These are phyloP conservation scores for Heliconius ismenius DNA, from an alignment of 2,888 invertebrate genomes.

Conservation along the genomic window DNA sequence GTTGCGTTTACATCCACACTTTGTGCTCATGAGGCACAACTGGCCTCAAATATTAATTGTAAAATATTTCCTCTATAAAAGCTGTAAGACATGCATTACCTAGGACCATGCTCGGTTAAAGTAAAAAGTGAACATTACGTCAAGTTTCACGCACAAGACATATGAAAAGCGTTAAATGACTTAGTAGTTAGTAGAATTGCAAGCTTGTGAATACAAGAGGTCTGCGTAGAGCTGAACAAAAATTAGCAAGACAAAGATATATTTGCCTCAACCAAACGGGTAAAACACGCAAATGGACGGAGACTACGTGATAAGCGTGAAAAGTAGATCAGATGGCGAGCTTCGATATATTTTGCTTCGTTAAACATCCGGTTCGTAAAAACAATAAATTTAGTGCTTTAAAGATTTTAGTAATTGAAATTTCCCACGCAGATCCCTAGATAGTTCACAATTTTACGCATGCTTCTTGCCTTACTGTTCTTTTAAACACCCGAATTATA, in stretches of 20 bases:
- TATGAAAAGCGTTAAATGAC: constrained; percentile 6
- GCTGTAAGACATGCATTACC: constrained; percentile 46
- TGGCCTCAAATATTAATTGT: constrained; percentile 42
- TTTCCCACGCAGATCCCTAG: constrained; percentile 67
- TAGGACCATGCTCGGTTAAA: constrained; percentile 4
- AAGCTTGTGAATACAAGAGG: constrained; percentile 71
- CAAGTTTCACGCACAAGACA: constrained; percentile 21
- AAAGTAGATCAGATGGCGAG: constrained; percentile 38
- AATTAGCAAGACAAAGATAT: constrained; percentile 46
- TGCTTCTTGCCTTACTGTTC: constrained; percentile 85
- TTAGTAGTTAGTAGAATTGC: constrained; percentile 37
- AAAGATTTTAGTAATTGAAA: constrained; percentile 2
- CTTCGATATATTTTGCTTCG: constrained; percentile 41
- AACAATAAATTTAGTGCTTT: constrained; percentile 33
- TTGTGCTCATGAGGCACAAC: no score
- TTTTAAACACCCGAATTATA: constrained; percentile 69
- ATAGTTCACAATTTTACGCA: constrained; percentile 76
- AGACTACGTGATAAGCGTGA: constrained; percentile 44
- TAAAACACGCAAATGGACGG: constrained; percentile 40
- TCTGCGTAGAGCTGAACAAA: constrained; percentile 67
- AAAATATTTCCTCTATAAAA: constrained; percentile 35
- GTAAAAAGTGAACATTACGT: constrained; percentile 20
- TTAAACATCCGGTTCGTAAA: constrained; percentile 42
- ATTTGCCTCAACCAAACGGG: constrained; percentile 44
- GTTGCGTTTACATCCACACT: no score